Conservation (phyloP, 2,888 invertebrate species). For the Petrolisthes cinctipes region DNA sequence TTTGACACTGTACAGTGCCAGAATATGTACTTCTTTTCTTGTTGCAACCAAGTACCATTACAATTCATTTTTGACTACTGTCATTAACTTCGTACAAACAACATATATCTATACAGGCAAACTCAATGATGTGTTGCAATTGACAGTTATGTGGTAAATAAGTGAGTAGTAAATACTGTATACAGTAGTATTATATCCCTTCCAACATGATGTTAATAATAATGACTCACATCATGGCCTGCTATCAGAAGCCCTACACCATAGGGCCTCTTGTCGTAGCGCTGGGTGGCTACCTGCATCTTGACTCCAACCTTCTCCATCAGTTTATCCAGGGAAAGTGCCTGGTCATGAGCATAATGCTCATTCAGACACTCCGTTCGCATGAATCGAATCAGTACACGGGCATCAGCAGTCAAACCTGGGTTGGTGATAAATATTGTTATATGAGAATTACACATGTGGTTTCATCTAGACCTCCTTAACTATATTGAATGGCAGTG, state of each 20-base stretch:
- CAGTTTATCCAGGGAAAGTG: slow-evolving; percentile 87
- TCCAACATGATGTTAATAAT: too few species aligned
- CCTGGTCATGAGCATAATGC: slow-evolving; percentile 89
- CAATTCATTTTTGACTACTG: too few species aligned
- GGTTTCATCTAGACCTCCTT: background rate
- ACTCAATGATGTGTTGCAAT: too few species aligned
- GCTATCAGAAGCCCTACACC: slow-evolving; percentile 98
- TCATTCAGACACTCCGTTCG: slow-evolving; percentile 95
- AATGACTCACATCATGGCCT: slow-evolving; percentile 83
- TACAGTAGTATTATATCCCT: too few species aligned
- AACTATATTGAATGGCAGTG: background rate
- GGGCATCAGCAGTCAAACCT: slow-evolving; percentile 95
- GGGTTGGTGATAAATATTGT: slow-evolving; percentile 24
- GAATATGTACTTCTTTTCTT: too few species aligned
- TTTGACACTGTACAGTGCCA: too few species aligned
- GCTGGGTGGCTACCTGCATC: slow-evolving; percentile 89
- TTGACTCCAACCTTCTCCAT: slow-evolving; percentile 90
- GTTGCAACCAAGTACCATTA: too few species aligned
- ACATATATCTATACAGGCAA: too few species aligned
- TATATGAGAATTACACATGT: background rate
- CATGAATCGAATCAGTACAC: slow-evolving; percentile 83
- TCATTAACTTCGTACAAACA: too few species aligned
- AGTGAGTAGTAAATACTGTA: too few species aligned
- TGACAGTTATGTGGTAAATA: too few species aligned
- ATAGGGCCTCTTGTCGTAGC: slow-evolving; percentile 96